Conservation (phyloP, 1,140 invertebrate species). For the Drosophila setifemur region DNA sequence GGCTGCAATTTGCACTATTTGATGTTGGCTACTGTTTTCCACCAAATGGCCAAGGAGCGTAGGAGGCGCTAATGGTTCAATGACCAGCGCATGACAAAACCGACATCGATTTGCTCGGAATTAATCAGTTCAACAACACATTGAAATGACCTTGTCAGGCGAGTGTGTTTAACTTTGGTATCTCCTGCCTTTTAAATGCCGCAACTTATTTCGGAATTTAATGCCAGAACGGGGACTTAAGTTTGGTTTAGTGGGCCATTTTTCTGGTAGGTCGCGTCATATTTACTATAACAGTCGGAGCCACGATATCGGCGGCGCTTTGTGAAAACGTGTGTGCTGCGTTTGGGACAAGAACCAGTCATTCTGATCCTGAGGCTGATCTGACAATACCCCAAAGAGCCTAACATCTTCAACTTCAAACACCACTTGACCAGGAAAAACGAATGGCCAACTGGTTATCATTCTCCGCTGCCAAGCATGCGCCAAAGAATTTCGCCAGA, state of each 20-base stretch:
- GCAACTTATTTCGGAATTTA: slow-evolving; percentile 67
- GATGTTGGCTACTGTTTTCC: slow-evolving; percentile 58
- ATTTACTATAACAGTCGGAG: slow-evolving; percentile 53
- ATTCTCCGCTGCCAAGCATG: slow-evolving; percentile 59
- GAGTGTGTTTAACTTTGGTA: slow-evolving; percentile 21
- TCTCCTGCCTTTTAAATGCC: slow-evolving; percentile 24
- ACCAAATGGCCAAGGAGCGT: slow-evolving; percentile 40
- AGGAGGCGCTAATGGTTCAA: slow-evolving; percentile 51
- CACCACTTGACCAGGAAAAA: slow-evolving; percentile 61
- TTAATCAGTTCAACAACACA: slow-evolving; percentile 29
- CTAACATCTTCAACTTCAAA: slow-evolving; percentile 14
- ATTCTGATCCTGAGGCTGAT: slow-evolving; percentile 14
- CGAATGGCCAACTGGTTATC: slow-evolving; percentile 52
- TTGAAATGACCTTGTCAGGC: slow-evolving; percentile 64
- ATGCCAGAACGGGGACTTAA: slow-evolving; percentile 40
- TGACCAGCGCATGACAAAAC: slow-evolving; percentile 40
- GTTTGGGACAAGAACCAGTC: slow-evolving; percentile 50
- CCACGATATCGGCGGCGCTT: slow-evolving; percentile 46
- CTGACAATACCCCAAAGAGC: slow-evolving; percentile 56
- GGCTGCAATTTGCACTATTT: slow-evolving; percentile 52
- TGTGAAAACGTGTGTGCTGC: slow-evolving; percentile 10
- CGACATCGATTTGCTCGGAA: slow-evolving; percentile 1
- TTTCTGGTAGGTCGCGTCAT: slow-evolving; percentile 65
- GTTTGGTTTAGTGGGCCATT: slow-evolving; percentile 77
- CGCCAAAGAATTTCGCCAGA: slow-evolving; percentile 74